A percentile compares a stretch with the other conserved stretches of the same genome.
phyloP scores from a whole-genome alignment of 2,797 vertebrate genomes.

The Myotis planiceps region DNA sequence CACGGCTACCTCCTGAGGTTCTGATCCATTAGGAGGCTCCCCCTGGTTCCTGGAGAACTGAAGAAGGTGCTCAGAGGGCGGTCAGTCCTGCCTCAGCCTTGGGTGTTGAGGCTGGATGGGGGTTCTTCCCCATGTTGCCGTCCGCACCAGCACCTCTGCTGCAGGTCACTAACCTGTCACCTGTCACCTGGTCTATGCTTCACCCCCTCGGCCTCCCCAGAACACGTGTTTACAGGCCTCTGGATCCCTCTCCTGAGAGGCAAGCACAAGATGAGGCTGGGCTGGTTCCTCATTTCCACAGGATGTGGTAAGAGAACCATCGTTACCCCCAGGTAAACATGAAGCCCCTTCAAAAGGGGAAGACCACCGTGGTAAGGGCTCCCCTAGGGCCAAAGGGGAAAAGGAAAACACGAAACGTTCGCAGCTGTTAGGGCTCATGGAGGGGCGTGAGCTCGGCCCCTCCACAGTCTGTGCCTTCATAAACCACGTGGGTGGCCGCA shows the following conservation, averaged over 20 bases:
- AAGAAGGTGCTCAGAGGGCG: neutral
- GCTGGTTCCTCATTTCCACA: neutral
- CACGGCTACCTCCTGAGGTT: neutral
- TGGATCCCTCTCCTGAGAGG: neutral
- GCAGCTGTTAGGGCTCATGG: neutral
- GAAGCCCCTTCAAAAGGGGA: neutral
- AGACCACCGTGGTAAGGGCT: neutral
- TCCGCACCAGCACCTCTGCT: accelerated
- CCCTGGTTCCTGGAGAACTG: neutral
- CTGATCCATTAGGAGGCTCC: neutral
- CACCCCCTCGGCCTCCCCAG: neutral
- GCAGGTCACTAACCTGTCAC: neutral
- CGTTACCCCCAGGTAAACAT: neutral
- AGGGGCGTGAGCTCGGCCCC: neutral
- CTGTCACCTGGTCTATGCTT: neutral
- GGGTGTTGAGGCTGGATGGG: neutral
- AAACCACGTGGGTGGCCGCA: accelerated
- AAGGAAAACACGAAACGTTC: neutral
- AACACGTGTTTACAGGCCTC: conserved; percentile 39
- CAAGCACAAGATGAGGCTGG: neutral
- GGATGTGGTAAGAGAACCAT: neutral
- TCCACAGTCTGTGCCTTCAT: conserved; percentile 40
- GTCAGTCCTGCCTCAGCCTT: neutral
- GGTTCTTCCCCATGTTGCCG: accelerated
- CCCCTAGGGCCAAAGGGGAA: neutral